Evolutionary conservation across 2,888 invertebrate species (phyloP), one percentile per base, ranked within the genome.

Genomic region (Caenorhabditis japonica): DNA sequence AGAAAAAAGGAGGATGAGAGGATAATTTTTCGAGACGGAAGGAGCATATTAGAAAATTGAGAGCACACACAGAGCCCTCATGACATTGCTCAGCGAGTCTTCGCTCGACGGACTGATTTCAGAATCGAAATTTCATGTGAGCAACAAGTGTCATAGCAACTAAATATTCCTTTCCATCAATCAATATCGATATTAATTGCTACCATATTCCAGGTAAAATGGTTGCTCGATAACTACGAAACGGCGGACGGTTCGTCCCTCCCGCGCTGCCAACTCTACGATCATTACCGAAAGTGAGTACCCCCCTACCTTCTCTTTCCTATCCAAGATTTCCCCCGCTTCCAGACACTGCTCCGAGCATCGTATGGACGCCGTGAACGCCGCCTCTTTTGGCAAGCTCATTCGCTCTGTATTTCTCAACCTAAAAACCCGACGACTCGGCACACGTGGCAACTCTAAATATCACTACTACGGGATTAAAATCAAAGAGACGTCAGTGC

Each of bases 391-490:
- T 90, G 99, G 99, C 75, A 99, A 99, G 90, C 91, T 99, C 41
- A 99, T 99, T 87, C 92, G 99, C 71, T 96, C 97, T 3, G 97
- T 99, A 74, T 99, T 99, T 90, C 91, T 96, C 82, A 97, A 97
- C 17, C 91, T 99, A 84, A 91, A 96, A 77, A 99, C 99, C 15
- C 90, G 95, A 82, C 91, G 99, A 59, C 91, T 99, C 46, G 99
- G 99, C 76, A 99, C 97, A 3, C 92, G 87, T 17, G 87, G 87
- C n/a, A 85, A 87, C 71, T 85, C 85, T 8, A 87, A 87, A 70
- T 99, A 99, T 89, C 99, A 99, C 90, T 99, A 99, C 90, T 97
- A 99, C 90, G 99, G 99, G n/a, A 97, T 99, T 81, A 91, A 97
- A 15, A 72, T 76, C 19, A 76, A 76, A 19, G 52, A 49, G 19